These are phyloP conservation scores for Ceyx margarethae DNA, from an alignment of 2,113 vertebrate genomes.

Conservation along the genomic window DNA sequence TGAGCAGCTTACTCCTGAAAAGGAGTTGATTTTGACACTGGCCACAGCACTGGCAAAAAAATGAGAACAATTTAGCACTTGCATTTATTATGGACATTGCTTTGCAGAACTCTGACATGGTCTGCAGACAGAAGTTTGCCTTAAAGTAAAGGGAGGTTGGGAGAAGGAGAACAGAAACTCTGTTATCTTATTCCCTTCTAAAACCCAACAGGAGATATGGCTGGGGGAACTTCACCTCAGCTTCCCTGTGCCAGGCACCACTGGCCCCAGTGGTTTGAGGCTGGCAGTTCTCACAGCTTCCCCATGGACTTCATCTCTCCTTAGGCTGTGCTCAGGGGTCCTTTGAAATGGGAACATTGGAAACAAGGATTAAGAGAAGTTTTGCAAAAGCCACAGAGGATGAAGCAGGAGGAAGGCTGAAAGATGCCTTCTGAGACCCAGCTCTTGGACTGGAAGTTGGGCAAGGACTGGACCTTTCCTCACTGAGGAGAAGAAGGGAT, in stretches of 20 bases:
- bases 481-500: neutral
- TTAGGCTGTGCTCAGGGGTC: neutral
- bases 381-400: neutral
- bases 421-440: neutral
- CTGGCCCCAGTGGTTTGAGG: neutral
- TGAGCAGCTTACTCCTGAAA: neutral
- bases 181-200: neutral
- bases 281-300: too few species aligned
- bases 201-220: neutral
- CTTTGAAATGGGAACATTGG: neutral
- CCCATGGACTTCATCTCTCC: neutral
- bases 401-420: neutral
- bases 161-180: neutral
- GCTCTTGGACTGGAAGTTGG: neutral
- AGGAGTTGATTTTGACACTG: neutral
- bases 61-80: neutral
- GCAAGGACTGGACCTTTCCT: neutral
- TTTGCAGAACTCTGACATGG: neutral
- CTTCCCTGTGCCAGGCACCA: neutral
- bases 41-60: neutral
- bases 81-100: neutral
- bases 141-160: neutral
- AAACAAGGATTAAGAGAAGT: neutral
- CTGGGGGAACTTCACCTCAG: neutral
- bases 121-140: neutral